phyloP scores from a whole-genome alignment of 2,797 vertebrate genomes.

The Alfaro cultratus region DNA sequence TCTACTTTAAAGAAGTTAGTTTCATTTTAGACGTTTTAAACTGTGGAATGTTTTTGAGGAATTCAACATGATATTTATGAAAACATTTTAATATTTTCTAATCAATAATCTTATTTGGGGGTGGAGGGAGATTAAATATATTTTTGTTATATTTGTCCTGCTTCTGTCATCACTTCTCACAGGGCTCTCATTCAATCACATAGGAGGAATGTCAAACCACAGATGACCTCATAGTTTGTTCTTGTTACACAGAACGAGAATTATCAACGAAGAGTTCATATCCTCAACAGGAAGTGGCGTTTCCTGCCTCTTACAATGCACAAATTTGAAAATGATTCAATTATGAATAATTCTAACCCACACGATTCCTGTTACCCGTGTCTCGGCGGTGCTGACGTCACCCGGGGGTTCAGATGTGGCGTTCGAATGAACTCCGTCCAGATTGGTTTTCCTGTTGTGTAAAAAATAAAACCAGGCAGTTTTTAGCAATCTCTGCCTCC shows the following conservation, averaged over 20 bases:
- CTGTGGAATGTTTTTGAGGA: background rate
- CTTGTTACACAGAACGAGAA: background rate
- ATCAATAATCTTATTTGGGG: background rate
- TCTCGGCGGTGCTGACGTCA: background rate
- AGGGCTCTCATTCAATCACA: background rate
- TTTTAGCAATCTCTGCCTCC: background rate
- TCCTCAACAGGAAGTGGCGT: background rate
- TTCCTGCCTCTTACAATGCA: background rate
- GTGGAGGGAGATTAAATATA: background rate
- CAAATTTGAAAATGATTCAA: background rate
- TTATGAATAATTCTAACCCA: background rate
- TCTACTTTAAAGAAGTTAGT: background rate
- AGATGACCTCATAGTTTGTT: background rate
- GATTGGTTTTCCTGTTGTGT: conserved; percentile 2
- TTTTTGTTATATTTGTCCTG: background rate
- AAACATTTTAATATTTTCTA: background rate
- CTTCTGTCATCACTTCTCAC: background rate
- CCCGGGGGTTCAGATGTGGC: background rate
- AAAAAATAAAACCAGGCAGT: background rate
- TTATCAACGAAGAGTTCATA: background rate
- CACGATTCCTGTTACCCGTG: background rate
- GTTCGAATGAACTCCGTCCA: background rate
- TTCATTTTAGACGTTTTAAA: conserved; percentile 2
- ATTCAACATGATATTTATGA: background rate
- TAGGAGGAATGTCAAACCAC: background rate